Percentiles rank a stretch among this genome's conserved stretches.
These are phyloP conservation scores for Aspiorhynchus laticeps DNA, from an alignment of 2,113 vertebrate species.

Conservation along the genomic window DNA sequence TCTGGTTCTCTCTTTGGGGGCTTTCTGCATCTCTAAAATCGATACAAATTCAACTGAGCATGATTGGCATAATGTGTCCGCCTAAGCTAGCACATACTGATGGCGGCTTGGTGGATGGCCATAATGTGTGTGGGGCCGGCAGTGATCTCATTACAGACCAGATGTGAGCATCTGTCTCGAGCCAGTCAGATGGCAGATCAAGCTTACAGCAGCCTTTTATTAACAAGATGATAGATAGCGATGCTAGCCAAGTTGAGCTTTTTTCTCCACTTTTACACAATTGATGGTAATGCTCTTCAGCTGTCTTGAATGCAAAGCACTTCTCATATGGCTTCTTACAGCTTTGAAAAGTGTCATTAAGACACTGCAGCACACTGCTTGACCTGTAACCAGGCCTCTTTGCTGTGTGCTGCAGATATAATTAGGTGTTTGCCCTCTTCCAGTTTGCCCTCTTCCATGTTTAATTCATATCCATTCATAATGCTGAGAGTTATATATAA, in stretches of 20 bases:
- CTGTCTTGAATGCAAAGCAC: background rate
- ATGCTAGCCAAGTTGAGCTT: background rate
- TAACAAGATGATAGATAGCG: background rate
- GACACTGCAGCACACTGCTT: background rate
- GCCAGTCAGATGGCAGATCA: background rate
- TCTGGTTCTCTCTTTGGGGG: background rate
- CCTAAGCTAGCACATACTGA: conserved; percentile 14
- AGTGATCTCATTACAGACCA: conserved; percentile 42
- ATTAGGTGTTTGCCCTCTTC: background rate
- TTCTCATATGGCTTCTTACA: background rate
- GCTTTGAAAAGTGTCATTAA: conserved; percentile 6
- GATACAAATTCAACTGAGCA: background rate
- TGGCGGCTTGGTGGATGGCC: conserved; percentile 11
- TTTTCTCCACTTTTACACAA: background rate
- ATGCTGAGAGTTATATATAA: background rate
- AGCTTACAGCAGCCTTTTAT: conserved; percentile 1
- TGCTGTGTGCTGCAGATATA: conserved; percentile 36
- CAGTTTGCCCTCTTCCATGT: background rate
- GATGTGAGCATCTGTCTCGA: conserved; percentile 47
- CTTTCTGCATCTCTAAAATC: conserved; percentile 11
- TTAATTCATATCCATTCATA: conserved; percentile 25
- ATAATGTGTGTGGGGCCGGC: background rate
- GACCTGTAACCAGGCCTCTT: conserved; percentile 7
- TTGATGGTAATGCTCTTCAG: background rate
- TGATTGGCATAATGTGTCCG: background rate